Evolutionary conservation across 1,140 invertebrate genomes (phyloP), one percentile per base, ranked within the genome.

Genomic region (Achatina immaculata): DNA sequence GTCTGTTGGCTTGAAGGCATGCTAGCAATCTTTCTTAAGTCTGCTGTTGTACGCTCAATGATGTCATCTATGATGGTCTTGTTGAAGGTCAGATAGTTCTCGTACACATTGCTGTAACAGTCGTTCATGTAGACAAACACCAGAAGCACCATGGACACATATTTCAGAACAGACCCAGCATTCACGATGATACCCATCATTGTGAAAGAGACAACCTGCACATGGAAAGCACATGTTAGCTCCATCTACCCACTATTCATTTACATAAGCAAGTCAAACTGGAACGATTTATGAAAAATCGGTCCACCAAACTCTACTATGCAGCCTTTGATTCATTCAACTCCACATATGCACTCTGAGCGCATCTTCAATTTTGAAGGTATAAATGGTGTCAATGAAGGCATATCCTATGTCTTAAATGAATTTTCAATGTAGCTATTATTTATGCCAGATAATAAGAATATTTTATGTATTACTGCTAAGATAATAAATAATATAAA

Each of bases 141-240:
- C 19, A 91, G 83, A 1, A 91, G 79, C 34, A 87, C 86, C 86
- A 91, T 89, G 16, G 87, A 86, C 28, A 90, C 86, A 82, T 91
- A 91, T 73, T 89, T 86, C 11, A 91, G 85, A 19, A 89, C 88
- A n/a, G 83, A 85, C 24, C 89, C 88, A 4, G 90, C 90, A 78
- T 91, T 91, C 14, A 90, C 87, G 38, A 91, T 91, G 43, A 91
- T 89, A 0, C 90, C 90, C 90, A 91, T 91, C 88, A 91, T 87
- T 0, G 90, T 91, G 55, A 90, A 91, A 9, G 88, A 85, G 65
- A 90, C 71, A 14, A 91, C 74, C 82, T 83, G 73, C 21, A 14
- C 16, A 58, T 34, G 24, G n/a, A n/a, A n/a, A n/a, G n/a, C n/a
- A n/a, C n/a, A n/a, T n/a, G n/a, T n/a, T n/a, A n/a, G n/a, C n/a